Conservation (phyloP, 2,113 vertebrate genomes). For the Eleginops maclovinus region DNA sequence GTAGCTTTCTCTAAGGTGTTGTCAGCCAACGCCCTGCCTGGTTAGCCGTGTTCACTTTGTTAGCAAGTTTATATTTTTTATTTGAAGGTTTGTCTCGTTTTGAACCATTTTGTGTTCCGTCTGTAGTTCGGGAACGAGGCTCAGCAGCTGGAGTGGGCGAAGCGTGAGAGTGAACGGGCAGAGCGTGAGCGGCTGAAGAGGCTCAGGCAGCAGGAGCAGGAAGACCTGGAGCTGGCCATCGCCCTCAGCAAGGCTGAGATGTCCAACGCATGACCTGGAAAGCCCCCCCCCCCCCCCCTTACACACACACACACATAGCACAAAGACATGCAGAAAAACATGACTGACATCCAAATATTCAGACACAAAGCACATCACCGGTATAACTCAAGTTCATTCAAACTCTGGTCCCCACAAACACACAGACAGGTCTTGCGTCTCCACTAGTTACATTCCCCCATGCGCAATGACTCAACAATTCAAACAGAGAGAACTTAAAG, state of each 20-base stretch:
- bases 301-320: constrained; percentile 1
- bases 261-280: constrained; percentile 87
- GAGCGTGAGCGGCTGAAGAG: constrained; percentile 94
- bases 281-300: not conserved
- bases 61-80: no score
- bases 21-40: no score
- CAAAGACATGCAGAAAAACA: constrained; percentile 12
- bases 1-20: no score
- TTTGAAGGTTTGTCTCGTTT: not conserved
- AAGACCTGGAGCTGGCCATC: constrained; percentile 97
- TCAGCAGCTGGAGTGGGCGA: constrained; percentile 98
- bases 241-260: constrained; percentile 99
- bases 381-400: constrained; percentile 13
- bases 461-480: constrained; percentile 12
- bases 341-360: constrained; percentile 30
- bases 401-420: constrained; percentile 7
- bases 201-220: constrained; percentile 94
- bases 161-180: constrained; percentile 94
- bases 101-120: not conserved
- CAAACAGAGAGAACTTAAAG: not conserved
- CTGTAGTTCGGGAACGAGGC: constrained; percentile 96
- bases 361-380: constrained; percentile 41
- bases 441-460: not conserved
- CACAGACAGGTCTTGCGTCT: constrained; percentile 12
- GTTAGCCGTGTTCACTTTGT: no score